phyloP scores from a whole-genome alignment of 2,113 vertebrate genomes.

The Microtus oregoni region DNA sequence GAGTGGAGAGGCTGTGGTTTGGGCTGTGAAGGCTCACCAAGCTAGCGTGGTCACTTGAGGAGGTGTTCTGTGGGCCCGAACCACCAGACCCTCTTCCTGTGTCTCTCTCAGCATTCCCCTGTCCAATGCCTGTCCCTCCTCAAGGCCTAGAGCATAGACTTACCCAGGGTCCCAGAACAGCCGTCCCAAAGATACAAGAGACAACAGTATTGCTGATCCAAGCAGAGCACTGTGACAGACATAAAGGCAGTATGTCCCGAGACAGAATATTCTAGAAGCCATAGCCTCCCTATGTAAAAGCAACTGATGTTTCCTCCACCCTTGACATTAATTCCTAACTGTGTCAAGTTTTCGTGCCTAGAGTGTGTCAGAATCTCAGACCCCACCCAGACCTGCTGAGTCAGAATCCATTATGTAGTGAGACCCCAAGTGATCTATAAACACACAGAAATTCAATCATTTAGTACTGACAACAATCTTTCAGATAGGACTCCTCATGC shows the following conservation, averaged over 20 bases:
- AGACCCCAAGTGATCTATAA: fast-evolving
- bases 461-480: not conserved
- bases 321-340: fast-evolving
- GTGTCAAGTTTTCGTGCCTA: fast-evolving
- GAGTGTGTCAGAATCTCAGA: not conserved
- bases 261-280: slow-evolving; percentile 44
- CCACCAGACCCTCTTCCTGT: slow-evolving; percentile 1
- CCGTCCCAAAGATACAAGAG: not conserved
- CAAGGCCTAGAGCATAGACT: not conserved
- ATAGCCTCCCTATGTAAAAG: not conserved
- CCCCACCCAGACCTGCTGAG: not conserved
- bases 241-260: not conserved
- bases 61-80: not conserved
- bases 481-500: not conserved
- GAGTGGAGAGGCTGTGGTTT: slow-evolving; percentile 40
- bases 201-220: not conserved
- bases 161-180: not conserved
- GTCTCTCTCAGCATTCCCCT: not conserved
- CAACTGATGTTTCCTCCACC: not conserved
- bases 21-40: not conserved
- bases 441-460: not conserved
- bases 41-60: slow-evolving; percentile 42
- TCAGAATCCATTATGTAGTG: not conserved
- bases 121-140: not conserved
- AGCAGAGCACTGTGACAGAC: not conserved